Conservation (phyloP, 2,113 vertebrate species). For the Urocolius indicus region DNA sequence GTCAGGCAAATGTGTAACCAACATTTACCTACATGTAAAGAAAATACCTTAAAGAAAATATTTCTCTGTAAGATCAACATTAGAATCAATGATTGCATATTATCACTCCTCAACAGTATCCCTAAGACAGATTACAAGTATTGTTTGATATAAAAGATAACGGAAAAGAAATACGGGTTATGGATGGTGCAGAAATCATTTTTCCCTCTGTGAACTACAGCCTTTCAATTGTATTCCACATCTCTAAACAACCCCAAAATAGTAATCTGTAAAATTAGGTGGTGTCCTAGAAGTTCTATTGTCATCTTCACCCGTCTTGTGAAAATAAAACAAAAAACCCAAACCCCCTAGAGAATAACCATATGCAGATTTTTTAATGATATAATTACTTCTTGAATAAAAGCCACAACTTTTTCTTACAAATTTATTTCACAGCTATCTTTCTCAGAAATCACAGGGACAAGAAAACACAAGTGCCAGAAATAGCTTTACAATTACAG, state of each 20-base stretch:
- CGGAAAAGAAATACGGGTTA: not conserved
- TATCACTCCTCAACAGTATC: not conserved
- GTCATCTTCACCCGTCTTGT: not conserved
- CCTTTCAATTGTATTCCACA: not conserved
- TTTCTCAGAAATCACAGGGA: not conserved
- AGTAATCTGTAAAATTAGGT: not conserved
- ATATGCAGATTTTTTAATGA: not conserved
- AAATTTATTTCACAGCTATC: not conserved
- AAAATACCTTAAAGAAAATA: constrained; percentile 13
- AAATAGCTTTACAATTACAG: not conserved
- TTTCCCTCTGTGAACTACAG: not conserved
- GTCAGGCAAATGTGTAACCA: not conserved
- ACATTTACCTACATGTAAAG: not conserved
- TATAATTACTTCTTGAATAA: not conserved
- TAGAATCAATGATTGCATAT: not conserved
- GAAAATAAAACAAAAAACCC: not conserved
- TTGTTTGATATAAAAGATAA: not conserved
- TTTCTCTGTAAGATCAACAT: not conserved
- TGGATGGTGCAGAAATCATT: not conserved
- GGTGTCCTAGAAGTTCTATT: not conserved
- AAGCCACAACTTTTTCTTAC: not conserved
- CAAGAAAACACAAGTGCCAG: not conserved
- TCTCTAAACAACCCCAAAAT: not conserved
- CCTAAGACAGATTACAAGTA: not conserved
- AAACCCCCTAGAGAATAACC: not conserved